Evolutionary conservation across 2,797 vertebrate species (phyloP).

Genomic region (Pipistrellus kuhlii): DNA sequence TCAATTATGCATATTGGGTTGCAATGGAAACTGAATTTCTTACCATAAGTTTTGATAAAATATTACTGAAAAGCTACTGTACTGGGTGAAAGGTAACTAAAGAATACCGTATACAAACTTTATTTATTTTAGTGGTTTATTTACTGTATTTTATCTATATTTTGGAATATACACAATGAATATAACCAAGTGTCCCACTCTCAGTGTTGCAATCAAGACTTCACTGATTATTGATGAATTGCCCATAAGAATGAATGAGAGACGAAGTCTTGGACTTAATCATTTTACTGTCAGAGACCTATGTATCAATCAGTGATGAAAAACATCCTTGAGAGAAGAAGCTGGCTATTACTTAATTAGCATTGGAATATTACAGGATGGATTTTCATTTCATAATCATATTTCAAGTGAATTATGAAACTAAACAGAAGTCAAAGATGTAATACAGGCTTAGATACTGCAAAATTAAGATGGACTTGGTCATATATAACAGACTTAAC

Average conservation of each 20-base stretch:
- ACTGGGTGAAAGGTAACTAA: neutral
- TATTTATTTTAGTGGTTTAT: neutral
- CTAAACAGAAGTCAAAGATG: conserved; percentile 67
- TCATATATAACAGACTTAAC: conserved; percentile 47
- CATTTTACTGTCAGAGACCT: conserved; percentile 69
- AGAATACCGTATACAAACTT: neutral
- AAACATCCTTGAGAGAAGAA: conserved; percentile 57
- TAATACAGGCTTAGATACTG: conserved; percentile 45
- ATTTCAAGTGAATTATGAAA: conserved; percentile 78
- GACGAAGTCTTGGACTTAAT: conserved; percentile 59
- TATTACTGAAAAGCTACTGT: neutral
- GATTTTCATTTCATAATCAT: conserved; percentile 75
- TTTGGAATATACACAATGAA: conserved; percentile 11
- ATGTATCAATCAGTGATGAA: conserved; percentile 57
- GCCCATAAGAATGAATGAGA: conserved; percentile 46
- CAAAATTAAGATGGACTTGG: conserved; percentile 61
- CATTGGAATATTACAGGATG: conserved; percentile 56
- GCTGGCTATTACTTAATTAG: conserved; percentile 77
- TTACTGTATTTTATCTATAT: neutral
- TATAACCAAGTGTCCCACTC: neutral
- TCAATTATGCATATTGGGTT: neutral
- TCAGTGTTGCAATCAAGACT: neutral
- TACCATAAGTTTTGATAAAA: neutral
- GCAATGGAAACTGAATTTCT: neutral
- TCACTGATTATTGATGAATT: conserved; percentile 54